A percentile compares a stretch with the other conserved stretches of the same genome.
Conservation (phyloP, 2,888 invertebrate species). For the Nephrotoma appendiculata region DNA sequence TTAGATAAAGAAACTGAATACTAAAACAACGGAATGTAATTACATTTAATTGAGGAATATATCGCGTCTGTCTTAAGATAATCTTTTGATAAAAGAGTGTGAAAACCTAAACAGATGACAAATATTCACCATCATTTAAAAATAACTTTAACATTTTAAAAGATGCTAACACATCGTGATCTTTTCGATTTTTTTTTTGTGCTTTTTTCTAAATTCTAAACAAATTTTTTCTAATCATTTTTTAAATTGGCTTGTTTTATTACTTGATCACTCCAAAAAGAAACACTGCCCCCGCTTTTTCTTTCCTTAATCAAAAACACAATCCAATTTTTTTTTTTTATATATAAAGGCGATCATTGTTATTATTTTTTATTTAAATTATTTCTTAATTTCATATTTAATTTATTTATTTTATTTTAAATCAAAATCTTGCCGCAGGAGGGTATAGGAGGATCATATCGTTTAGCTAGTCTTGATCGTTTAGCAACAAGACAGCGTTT, state of each 20-base stretch:
- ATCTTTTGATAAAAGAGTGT: not conserved
- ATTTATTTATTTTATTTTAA: not conserved
- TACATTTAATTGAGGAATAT: not conserved
- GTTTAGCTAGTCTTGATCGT: conserved; percentile 67
- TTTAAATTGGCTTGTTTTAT: not conserved
- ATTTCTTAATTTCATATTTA: not conserved
- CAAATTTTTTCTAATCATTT: not conserved
- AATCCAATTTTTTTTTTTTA: not conserved
- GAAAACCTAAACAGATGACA: not conserved
- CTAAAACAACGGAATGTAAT: not conserved
- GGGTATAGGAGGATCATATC: conserved; percentile 58
- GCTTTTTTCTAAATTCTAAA: not conserved
- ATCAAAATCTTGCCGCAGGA: conserved; percentile 27
- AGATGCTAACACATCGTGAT: not conserved
- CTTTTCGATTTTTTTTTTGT: not conserved
- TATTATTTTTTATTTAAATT: conserved; percentile 10
- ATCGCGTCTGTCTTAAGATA: not conserved
- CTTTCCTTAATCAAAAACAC: not conserved
- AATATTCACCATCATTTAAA: not conserved
- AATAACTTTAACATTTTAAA: not conserved
- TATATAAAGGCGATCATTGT: not conserved
- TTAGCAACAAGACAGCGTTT: conserved; percentile 69
- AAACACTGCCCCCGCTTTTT: not conserved
- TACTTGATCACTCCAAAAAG: not conserved
- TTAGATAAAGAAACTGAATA: not conserved